Base-by-base conservation (phyloP, 2,797 vertebrate species). In the Betta splendens region DNA sequence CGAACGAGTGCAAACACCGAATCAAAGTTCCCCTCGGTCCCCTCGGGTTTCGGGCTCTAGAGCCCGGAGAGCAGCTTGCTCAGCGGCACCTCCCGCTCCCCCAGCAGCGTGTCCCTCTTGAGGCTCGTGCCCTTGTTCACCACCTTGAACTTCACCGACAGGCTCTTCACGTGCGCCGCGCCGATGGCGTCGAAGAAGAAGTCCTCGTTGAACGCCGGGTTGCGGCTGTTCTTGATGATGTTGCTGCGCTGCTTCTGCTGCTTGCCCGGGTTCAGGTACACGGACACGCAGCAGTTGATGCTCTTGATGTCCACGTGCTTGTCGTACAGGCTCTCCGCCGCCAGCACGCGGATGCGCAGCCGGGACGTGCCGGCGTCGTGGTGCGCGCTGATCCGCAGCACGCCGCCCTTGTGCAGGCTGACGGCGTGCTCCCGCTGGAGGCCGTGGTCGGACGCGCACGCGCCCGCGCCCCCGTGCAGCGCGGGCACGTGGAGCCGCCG, bases 91-190 rank as follows among this genome's bases (percentile, higher is more conserved):
- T 98, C 96, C 69, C 93, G 91, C 84, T 97, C 96, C 0, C 96
- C 97, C 32, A 98, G 92, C 80, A 98, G 86, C 0, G 91, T 93
- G 90, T 98, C 95, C 78, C 97, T 90, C 89, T 98, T 98, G 9
- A 99, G 93, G 80, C 96, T 97, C 68, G 95, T 93, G 18, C 96
- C 97, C 75, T 96, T 98, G 89, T 99, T 98, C n/a, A 98, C 94
- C 86, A 98, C 97, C 78, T 99, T 99, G 83, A 99, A 85, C 87
- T 98, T 95, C 67, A 99, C 89, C 1, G 93, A 92, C 81, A 98
- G 90, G 76, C 92, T 95, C 74, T 94, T 95, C 57, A 89, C 92
- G 3, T 96, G 94, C 12, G 87, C 87, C 0, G 90, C 77, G 11
- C 93, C 93, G 64, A 98, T 85, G 2, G 94, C 92, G 1, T 98